A percentile compares a stretch with the other conserved stretches of the same genome.
These are phyloP conservation scores for Chauna torquata DNA, from an alignment of 2,113 vertebrate species.

Conservation along the genomic window DNA sequence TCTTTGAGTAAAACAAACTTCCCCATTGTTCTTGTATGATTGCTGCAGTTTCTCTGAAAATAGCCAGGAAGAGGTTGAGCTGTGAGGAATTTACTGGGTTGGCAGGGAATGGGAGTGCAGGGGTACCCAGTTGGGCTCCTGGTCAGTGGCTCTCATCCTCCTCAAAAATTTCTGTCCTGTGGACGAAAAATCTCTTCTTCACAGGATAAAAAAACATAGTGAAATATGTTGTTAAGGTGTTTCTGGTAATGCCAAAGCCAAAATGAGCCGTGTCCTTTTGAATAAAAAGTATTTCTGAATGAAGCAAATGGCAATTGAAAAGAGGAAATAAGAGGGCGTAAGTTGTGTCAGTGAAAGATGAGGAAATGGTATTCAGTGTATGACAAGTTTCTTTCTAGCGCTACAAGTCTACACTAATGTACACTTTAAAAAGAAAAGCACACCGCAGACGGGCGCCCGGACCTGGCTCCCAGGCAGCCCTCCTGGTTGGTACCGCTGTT, in stretches of 20 bases:
- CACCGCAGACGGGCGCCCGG: background rate
- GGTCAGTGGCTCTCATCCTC: background rate
- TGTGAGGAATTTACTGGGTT: conserved; percentile 45
- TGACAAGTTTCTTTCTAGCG: background rate
- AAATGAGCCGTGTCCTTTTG: background rate
- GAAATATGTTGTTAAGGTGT: background rate
- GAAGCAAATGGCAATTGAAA: background rate
- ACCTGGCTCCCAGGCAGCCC: background rate
- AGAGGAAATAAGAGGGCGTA: background rate
- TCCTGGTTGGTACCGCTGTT: rapidly evolving
- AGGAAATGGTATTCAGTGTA: background rate
- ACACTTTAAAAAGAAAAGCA: background rate
- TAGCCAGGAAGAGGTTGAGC: conserved; percentile 45
- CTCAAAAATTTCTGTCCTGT: background rate
- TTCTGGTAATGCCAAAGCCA: background rate
- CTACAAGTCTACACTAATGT: background rate
- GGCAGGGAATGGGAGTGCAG: background rate
- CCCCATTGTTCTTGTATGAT: conserved; percentile 57
- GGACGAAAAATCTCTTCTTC: background rate
- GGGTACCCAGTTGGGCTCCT: background rate
- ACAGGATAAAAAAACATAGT: background rate
- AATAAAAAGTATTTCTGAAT: background rate
- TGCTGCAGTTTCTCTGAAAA: conserved; percentile 45
- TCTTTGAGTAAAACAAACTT: conserved; percentile 62
- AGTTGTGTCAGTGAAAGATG: background rate